Base-by-base conservation (phyloP, 1,140 invertebrate species). In the Brachionus paranguensis region DNA sequence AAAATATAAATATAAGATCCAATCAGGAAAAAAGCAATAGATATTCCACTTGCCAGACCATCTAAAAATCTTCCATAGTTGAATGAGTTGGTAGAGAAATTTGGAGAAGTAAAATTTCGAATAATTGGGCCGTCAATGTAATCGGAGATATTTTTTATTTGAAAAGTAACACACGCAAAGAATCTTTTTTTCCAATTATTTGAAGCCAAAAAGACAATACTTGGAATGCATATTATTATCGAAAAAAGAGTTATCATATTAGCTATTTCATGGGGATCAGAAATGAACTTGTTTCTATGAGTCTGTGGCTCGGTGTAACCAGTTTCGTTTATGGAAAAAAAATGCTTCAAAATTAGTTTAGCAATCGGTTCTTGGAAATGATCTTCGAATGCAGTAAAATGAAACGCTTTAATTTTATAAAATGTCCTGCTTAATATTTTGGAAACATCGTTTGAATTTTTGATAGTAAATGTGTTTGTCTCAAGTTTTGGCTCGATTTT, bases 361-460 rank as follows among this genome's bases (percentile, higher is more conserved):
- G 72, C 72, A n/a, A 76, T 76, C 43, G 72, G 72, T 27, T 76
- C 72, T 29, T 76, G 72, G 20, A 76, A 53, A 8, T 76, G 7
- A 50, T 76, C 72, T 12, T 45, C 72, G 1, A 27, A 76, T 10
- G 47, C 24, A 12, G 72, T 11, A 76, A 50, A 76, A 27, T 50
- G 41, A 29, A 76, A 76, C 1, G n/a, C 20, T 76, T 76, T 76
- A 14, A 76, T 47, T n/a, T 76, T 50, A 50, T 50, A 76, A 1
- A 45, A 76, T 27, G 27, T 8, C n/a, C n/a, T 27, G 5, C 8
- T 76, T 27, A 76, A 17, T 11, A 76, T 53, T 29, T 37, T 24
- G 10, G 6, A 12, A 47, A 12, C 10, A 27, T 76, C 0, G 50
- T 47, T 50, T 4, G 43, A n/a, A 50, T 76, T 20, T 24, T 50